Evolutionary conservation across 2,113 vertebrate genomes (phyloP).

Genomic region (Trichomycterus rosablanca): DNA sequence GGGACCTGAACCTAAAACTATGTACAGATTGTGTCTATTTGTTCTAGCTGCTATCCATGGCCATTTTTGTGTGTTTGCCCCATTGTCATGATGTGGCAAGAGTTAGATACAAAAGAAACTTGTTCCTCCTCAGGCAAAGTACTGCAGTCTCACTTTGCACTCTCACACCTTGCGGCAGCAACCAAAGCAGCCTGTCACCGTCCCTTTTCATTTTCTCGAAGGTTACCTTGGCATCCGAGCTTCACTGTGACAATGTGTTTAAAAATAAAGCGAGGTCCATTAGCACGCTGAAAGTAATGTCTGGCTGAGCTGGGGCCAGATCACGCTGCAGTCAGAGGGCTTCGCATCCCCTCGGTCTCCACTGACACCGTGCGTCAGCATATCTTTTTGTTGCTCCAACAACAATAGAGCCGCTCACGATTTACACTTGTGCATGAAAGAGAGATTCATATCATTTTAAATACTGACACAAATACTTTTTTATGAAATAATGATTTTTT

Average conservation of each 20-base stretch:
- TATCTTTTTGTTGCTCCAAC: slow-evolving; percentile 66
- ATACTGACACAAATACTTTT: no score
- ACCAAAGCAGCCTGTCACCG: slow-evolving; percentile 39
- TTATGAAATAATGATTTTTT: no score
- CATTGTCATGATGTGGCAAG: no score
- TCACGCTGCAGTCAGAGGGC: slow-evolving; percentile 60
- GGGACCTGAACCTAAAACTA: no score
- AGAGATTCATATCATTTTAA: no score
- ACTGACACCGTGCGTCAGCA: slow-evolving; percentile 68
- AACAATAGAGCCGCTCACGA: slow-evolving; percentile 57
- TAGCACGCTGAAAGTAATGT: slow-evolving; percentile 65
- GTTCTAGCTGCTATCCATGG: no score
- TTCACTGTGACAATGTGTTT: slow-evolving; percentile 69
- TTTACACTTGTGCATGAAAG: slow-evolving; percentile 14
- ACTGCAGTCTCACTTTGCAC: slow-evolving; percentile 28
- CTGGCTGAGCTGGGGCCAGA: slow-evolving; percentile 55
- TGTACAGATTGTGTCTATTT: no score
- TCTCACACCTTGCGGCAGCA: slow-evolving; percentile 40
- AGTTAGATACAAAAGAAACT: not conserved
- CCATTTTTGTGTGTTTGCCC: no score
- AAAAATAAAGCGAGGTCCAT: slow-evolving; percentile 71
- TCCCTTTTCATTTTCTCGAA: slow-evolving; percentile 56
- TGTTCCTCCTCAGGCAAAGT: not conserved
- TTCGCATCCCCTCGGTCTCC: slow-evolving; percentile 60
- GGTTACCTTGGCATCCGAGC: slow-evolving; percentile 70